Percentiles rank a stretch among this genome's conserved stretches.
Conservation (phyloP, 1,140 invertebrate species). For the Cecropterus lyciades region DNA sequence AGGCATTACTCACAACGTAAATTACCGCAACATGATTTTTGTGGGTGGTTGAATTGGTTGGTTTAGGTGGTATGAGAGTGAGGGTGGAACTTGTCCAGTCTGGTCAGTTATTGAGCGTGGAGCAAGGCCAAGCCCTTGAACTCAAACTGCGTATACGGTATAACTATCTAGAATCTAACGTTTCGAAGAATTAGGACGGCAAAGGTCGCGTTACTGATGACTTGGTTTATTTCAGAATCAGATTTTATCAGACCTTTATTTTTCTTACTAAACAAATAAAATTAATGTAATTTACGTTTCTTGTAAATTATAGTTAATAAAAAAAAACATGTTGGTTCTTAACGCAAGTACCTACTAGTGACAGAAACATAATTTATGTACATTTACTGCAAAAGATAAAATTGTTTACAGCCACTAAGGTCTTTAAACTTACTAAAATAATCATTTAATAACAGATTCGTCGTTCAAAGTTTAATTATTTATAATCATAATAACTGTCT, state of each 20-base stretch:
- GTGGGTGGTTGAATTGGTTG: constrained; percentile 31
- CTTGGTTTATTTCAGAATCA: constrained; percentile 26
- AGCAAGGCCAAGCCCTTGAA: constrained; percentile 74
- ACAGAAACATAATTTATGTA: too few species aligned
- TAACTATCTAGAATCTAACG: constrained; percentile 57
- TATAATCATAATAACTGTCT: too few species aligned
- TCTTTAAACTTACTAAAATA: too few species aligned
- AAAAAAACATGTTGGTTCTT: too few species aligned
- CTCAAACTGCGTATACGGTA: constrained; percentile 42
- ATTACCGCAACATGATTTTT: constrained; percentile 2
- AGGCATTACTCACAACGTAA: constrained; percentile 12
- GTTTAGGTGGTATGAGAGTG: constrained; percentile 37
- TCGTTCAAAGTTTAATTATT: too few species aligned
- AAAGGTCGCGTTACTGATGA: constrained; percentile 50
- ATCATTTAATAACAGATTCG: too few species aligned
- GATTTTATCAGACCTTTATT: constrained; percentile 18
- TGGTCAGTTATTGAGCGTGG: constrained; percentile 65
- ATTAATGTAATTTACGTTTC: background rate
- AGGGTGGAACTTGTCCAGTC: constrained; percentile 47
- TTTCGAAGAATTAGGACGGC: constrained; percentile 40
- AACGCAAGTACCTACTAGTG: too few species aligned
- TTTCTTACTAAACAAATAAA: background rate
- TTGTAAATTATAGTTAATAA: too few species aligned
- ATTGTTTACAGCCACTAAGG: too few species aligned
- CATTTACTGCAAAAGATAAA: too few species aligned